Percentiles rank a stretch among this genome's conserved stretches.
These are phyloP conservation scores for Anoplolepis gracilipes DNA, from an alignment of 1,140 invertebrate species.

Conservation along the genomic window DNA sequence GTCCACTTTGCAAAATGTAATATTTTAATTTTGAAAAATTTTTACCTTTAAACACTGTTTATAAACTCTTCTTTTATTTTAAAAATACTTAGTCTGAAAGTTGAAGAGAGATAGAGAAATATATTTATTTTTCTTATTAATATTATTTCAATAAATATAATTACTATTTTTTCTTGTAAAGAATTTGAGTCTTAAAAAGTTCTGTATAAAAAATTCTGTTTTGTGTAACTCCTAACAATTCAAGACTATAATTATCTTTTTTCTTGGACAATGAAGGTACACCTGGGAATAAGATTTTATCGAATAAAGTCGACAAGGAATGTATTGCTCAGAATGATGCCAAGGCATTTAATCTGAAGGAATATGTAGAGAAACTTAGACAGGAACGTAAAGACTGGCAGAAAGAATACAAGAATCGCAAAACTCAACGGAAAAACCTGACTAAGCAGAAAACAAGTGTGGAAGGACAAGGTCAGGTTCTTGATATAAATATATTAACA, in stretches of 20 bases:
- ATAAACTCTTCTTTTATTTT: not conserved
- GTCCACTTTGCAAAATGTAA: slow-evolving; percentile 17
- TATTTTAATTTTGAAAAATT: not conserved
- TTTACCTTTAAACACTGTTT: not conserved
- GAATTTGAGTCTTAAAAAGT: slow-evolving; percentile 8
- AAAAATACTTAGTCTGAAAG: not conserved
- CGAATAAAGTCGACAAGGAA: not conserved
- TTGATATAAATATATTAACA: slow-evolving; percentile 72
- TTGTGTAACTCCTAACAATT: not conserved
- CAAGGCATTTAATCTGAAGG: slow-evolving; percentile 69
- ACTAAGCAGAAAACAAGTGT: slow-evolving; percentile 60
- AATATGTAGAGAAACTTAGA: slow-evolving; percentile 74
- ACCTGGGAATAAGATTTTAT: not conserved
- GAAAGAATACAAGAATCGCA: slow-evolving; percentile 69
- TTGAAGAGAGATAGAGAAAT: not conserved
- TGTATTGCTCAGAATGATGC: not conserved
- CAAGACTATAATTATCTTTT: not conserved
- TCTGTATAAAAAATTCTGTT: not conserved
- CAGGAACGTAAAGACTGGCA: slow-evolving; percentile 77
- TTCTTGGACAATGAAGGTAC: not conserved
- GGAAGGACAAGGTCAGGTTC: slow-evolving; percentile 51
- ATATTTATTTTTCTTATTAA: not conserved
- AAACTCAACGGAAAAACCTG: slow-evolving; percentile 59
- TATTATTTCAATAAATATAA: not conserved
- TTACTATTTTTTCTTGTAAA: not conserved